These are phyloP conservation scores for Zhuqinia jingwanae DNA, from an alignment of 2,888 invertebrate genomes.

Conservation along the genomic window DNA sequence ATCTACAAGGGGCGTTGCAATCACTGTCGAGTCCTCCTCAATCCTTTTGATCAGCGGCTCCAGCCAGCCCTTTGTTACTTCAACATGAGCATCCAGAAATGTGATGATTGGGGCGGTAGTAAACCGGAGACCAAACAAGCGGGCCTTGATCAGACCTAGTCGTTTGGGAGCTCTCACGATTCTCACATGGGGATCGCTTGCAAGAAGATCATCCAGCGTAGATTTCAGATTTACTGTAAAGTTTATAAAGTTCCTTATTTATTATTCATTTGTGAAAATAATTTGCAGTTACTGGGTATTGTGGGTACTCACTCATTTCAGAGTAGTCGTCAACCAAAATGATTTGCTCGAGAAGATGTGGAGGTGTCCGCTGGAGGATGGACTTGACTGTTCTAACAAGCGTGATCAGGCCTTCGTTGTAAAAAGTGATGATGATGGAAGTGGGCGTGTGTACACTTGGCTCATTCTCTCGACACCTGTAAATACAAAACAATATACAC, in stretches of 20 bases:
- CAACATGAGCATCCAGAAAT: constrained; percentile 99
- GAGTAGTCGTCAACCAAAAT: constrained; percentile 98
- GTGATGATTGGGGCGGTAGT: constrained; percentile 95
- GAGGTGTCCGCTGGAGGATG: constrained; percentile 95
- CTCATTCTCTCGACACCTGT: too few relatives aligned
- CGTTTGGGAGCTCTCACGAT: too few relatives aligned
- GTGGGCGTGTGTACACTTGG: too few relatives aligned
- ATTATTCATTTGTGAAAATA: too few relatives aligned
- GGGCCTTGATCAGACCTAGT: constrained; percentile 96
- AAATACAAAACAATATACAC: too few relatives aligned
- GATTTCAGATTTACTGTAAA: too few relatives aligned
- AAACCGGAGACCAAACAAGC: constrained; percentile 92
- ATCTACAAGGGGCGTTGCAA: constrained; percentile 83
- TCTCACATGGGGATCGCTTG: too few relatives aligned
- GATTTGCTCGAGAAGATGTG: constrained; percentile 93
- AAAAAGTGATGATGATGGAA: constrained; percentile 96
- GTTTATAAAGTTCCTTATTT: too few relatives aligned
- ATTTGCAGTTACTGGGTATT: not conserved
- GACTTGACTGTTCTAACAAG: constrained; percentile 97
- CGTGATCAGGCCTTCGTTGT: constrained; percentile 99
- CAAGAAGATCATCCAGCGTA: too few relatives aligned
- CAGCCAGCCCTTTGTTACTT: constrained; percentile 90
- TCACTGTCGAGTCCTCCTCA: constrained; percentile 79
- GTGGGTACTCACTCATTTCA: constrained; percentile 82
- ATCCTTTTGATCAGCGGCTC: constrained; percentile 82